These are phyloP conservation scores for Pristionchus mayeri DNA, from an alignment of 2,888 invertebrate genomes.

Conservation along the genomic window DNA sequence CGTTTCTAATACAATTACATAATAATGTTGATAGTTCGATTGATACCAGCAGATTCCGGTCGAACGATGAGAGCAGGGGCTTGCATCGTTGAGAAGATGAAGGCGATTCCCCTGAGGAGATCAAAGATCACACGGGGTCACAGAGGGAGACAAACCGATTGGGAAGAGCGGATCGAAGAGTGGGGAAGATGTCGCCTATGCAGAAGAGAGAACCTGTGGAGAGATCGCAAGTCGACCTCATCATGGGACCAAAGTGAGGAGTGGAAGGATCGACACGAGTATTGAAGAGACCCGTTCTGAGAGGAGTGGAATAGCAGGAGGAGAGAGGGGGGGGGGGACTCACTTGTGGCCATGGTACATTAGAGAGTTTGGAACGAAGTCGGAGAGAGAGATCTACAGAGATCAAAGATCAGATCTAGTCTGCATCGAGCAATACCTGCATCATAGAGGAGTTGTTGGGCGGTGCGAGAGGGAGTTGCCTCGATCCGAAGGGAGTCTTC, in stretches of 20 bases:
- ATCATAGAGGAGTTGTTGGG: not conserved
- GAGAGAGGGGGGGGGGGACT: not conserved
- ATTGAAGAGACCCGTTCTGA: conserved; percentile 72
- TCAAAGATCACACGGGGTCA: not conserved
- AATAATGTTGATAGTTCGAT: too few species aligned
- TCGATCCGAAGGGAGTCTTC: conserved; percentile 63
- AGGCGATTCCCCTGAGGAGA: conserved; percentile 58
- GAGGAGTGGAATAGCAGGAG: not conserved
- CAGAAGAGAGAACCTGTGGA: conserved; percentile 65
- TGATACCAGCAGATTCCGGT: conserved; percentile 57
- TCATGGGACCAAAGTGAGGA: conserved; percentile 74
- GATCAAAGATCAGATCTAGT: conserved; percentile 26
- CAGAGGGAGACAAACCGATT: conserved; percentile 49
- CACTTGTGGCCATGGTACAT: conserved; percentile 74
- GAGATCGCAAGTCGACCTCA: conserved; percentile 72
- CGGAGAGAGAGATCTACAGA: conserved; percentile 68
- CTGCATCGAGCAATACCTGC: not conserved
- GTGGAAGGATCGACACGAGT: conserved; percentile 73
- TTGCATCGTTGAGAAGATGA: conserved; percentile 61
- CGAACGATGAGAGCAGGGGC: conserved; percentile 62
- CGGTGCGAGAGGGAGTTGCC: conserved; percentile 53
- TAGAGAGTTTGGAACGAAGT: conserved; percentile 72
- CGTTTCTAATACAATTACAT: too few species aligned
- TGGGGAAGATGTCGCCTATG: conserved; percentile 74
- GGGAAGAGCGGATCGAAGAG: conserved; percentile 61